Evolutionary conservation across 2,113 vertebrate species (phyloP), one percentile per base, ranked within the genome.

Genomic region (Nematolebias whitei): DNA sequence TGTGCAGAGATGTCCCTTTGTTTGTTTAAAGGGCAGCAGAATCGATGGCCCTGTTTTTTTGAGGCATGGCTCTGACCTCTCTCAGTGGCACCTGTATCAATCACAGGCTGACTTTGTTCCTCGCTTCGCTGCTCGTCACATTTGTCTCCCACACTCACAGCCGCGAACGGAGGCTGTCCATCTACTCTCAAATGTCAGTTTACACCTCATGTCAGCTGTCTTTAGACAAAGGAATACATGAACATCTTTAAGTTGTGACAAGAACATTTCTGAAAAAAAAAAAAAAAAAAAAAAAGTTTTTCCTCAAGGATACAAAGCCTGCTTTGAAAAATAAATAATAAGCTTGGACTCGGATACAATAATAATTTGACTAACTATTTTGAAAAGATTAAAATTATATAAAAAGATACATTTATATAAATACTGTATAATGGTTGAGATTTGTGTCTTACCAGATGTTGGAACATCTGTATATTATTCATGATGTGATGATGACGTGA

Each of bases 11-110:
- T 83, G 87, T 83, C 86, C 80, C 87, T 89, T 81, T 90, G 89
- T 92, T 92, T 92, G 87, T 90, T 92, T 91, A 91, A 92, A 91
- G 87, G 90, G 88, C 87, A 89, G 76, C 20, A 85, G 65, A 89
- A 91, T 92, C 88, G 79, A 91, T 91, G 87, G 87, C 82, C 71
- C 61, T 9, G 62, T 82, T 88, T 90, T 55, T 91, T 90, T 91
- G 91, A 92, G 87, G 80, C 91, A 91, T 91, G 86, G 83, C 77
- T 90, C 68, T 90, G 89, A 92, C 90, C 90, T 90, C 91, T 87
- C 20, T 19, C 50, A 2, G 69, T 91, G 91, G 81, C 90, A 91
- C 90, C 83, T 68, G 79, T 90, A 92, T 92, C 89, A 90, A 92
- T 92, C 89, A 90, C 63, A 12, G 47, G 20, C 32, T 55, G 60